Percentiles rank a stretch among this genome's conserved stretches.
phyloP scores from a whole-genome alignment of 2,888 invertebrate genomes.

The Belgica antarctica region DNA sequence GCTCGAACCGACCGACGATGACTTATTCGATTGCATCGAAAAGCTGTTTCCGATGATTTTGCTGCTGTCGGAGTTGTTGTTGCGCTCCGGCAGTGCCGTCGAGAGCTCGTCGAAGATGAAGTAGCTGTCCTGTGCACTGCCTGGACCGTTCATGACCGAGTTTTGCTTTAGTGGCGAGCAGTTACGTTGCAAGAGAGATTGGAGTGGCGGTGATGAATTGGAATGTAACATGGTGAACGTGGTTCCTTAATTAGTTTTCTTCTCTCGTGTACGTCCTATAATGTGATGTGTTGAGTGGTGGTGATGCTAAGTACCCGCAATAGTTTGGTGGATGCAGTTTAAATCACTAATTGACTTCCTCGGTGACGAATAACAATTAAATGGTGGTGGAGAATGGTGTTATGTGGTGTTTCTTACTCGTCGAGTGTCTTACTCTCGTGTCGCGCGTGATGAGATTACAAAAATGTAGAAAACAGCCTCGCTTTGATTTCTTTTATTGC shows the following conservation, averaged over 20 bases:
- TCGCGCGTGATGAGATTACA: constrained; percentile 13
- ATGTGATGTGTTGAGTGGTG: constrained; percentile 2
- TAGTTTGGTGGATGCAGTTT: neutral
- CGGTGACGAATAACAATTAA: neutral
- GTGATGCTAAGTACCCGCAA: constrained; percentile 41
- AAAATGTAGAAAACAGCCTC: constrained; percentile 34
- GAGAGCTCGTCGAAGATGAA: constrained; percentile 47
- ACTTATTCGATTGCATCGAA: constrained; percentile 44
- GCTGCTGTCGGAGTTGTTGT: constrained; percentile 46
- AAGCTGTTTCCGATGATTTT: constrained; percentile 44
- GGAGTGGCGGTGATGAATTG: constrained; percentile 45
- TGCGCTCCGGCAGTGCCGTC: constrained; percentile 46
- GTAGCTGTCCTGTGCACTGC: constrained; percentile 44
- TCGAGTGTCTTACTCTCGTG: neutral
- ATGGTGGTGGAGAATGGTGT: neutral
- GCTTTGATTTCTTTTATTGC: constrained; percentile 33
- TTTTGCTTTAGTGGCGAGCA: constrained; percentile 43
- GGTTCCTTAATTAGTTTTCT: constrained; percentile 23
- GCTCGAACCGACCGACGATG: constrained; percentile 37
- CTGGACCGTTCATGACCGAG: constrained; percentile 45
- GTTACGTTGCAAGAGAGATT: constrained; percentile 45
- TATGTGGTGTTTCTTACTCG: neutral
- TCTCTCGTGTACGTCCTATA: neutral
- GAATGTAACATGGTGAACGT: constrained; percentile 38
- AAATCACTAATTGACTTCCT: neutral